Evolutionary conservation across 2,797 vertebrate species (phyloP).

Genomic region (Mus spretus): DNA sequence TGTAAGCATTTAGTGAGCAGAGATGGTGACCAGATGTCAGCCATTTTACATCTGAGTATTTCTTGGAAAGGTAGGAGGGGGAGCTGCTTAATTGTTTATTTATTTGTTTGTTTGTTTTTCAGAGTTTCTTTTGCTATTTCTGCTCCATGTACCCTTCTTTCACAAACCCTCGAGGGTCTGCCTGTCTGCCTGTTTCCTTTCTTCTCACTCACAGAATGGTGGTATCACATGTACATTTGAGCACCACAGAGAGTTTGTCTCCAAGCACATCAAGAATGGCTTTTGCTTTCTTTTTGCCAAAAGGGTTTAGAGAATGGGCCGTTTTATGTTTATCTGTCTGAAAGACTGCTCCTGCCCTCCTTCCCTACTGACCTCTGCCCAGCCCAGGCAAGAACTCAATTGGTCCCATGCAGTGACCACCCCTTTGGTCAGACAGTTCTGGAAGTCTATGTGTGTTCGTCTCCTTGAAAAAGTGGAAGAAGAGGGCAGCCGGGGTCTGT

Average conservation of each 20-base stretch:
- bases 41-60: background rate
- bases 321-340: slow-evolving; percentile 67
- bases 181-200: background rate
- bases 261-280: slow-evolving; percentile 45
- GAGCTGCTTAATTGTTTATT: background rate
- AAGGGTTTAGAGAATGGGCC: slow-evolving; percentile 60
- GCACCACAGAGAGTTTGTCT: background rate
- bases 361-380: background rate
- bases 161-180: background rate
- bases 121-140: background rate
- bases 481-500: slow-evolving; percentile 71
- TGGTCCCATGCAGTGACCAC: slow-evolving; percentile 38
- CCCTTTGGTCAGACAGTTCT: slow-evolving; percentile 54
- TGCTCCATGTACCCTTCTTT: background rate
- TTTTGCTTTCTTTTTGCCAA: slow-evolving; percentile 66
- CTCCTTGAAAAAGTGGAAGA: slow-evolving; percentile 83
- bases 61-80: background rate
- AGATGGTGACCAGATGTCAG: background rate
- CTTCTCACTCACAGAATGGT: background rate
- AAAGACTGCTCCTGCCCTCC: slow-evolving; percentile 65
- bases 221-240: background rate
- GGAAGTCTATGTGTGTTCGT: slow-evolving; percentile 75
- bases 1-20: background rate
- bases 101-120: background rate
- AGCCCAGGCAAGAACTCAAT: slow-evolving; percentile 56